Conservation (phyloP, 2,888 invertebrate genomes). For the Chymomyza procnemis region DNA sequence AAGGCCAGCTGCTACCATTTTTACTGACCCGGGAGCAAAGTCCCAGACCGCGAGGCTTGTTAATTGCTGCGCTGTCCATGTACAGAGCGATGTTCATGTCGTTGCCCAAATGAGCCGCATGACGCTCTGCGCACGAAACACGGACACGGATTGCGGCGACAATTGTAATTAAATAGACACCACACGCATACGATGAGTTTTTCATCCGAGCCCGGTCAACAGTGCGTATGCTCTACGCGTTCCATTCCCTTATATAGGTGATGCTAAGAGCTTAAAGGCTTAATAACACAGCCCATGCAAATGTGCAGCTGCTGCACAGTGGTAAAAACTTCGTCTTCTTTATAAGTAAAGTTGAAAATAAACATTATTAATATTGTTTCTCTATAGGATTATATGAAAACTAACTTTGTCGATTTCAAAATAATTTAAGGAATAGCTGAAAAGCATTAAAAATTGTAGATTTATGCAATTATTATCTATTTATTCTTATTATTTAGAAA, state of each 20-base stretch:
- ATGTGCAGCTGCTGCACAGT: neutral
- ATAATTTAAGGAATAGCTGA: too few relatives aligned
- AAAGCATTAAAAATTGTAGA: too few relatives aligned
- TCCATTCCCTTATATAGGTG: neutral
- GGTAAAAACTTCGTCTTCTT: slow-evolving; percentile 20
- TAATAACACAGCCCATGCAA: neutral
- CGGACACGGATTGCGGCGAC: slow-evolving; percentile 75
- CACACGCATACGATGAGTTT: slow-evolving; percentile 47
- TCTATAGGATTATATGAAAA: too few relatives aligned
- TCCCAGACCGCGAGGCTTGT: slow-evolving; percentile 37
- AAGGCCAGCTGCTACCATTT: neutral
- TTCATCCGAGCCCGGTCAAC: neutral
- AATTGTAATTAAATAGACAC: slow-evolving; percentile 77
- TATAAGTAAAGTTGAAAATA: too few relatives aligned
- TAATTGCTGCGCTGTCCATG: slow-evolving; percentile 53
- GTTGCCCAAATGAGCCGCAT: slow-evolving; percentile 11
- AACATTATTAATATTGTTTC: too few relatives aligned
- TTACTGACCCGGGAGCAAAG: slow-evolving; percentile 9
- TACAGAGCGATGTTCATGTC: slow-evolving; percentile 8
- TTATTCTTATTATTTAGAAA: too few relatives aligned
- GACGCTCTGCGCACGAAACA: slow-evolving; percentile 5
- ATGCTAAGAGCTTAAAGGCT: neutral
- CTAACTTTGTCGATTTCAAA: too few relatives aligned
- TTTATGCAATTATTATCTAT: too few relatives aligned
- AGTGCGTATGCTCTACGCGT: slow-evolving; percentile 2